These are phyloP conservation scores for Pelobates fuscus DNA, from an alignment of 2,113 vertebrate species.

Conservation along the genomic window DNA sequence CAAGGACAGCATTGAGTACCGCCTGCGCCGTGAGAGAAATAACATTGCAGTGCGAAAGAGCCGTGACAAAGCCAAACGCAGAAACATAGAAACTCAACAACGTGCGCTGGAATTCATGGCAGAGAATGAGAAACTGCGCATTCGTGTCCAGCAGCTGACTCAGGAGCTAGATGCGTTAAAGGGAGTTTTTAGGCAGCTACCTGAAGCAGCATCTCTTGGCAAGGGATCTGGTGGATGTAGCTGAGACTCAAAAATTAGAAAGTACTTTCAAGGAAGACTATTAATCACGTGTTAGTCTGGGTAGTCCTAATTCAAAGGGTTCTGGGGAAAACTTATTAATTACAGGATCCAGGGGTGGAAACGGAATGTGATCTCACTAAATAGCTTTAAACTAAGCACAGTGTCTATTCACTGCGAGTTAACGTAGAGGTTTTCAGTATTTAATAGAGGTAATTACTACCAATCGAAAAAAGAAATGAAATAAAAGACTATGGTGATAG, in stretches of 20 bases:
- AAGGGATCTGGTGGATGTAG: slow-evolving; percentile 63
- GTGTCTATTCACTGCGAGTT: too few species aligned
- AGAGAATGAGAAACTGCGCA: slow-evolving; percentile 83
- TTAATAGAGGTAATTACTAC: too few species aligned
- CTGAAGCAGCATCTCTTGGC: slow-evolving; percentile 64
- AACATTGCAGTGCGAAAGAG: slow-evolving; percentile 89
- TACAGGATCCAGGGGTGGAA: too few species aligned
- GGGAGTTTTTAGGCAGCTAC: slow-evolving; percentile 83
- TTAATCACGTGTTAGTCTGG: not conserved
- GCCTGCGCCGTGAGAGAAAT: slow-evolving; percentile 81
- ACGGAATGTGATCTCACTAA: too few species aligned
- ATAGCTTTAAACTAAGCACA: too few species aligned
- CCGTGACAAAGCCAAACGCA: slow-evolving; percentile 84
- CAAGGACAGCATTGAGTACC: slow-evolving; percentile 86
- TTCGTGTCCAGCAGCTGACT: slow-evolving; percentile 79
- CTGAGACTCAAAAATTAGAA: slow-evolving; percentile 39
- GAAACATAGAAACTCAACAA: slow-evolving; percentile 84
- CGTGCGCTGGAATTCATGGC: slow-evolving; percentile 83
- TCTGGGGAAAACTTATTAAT: not conserved
- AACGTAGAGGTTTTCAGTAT: too few species aligned
- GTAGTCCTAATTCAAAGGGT: not conserved
- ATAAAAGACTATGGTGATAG: too few species aligned
- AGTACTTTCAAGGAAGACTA: not conserved
- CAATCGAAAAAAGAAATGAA: too few species aligned
- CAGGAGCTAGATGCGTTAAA: slow-evolving; percentile 85